A percentile compares a stretch with the other conserved stretches of the same genome.
phyloP scores from a whole-genome alignment of 2,888 invertebrate species.

The Microctonus aethiopoides region DNA sequence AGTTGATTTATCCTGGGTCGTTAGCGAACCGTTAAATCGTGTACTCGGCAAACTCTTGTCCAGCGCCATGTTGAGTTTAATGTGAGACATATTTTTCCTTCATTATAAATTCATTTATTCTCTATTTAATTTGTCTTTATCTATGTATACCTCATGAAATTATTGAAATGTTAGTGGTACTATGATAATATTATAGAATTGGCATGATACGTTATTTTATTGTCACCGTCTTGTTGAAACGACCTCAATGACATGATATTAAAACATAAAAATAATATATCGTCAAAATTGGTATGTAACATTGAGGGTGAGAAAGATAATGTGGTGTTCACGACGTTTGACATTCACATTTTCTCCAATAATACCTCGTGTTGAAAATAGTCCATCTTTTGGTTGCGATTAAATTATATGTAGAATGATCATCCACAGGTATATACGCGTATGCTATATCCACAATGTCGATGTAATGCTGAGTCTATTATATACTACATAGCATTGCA shows the following conservation, averaged over 20 bases:
- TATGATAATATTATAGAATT: constrained; percentile 22
- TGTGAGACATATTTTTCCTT: neutral
- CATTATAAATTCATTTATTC: neutral
- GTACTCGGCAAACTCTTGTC: constrained; percentile 40
- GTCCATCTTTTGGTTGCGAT: constrained; percentile 39
- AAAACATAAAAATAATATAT: constrained; percentile 67
- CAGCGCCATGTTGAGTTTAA: constrained; percentile 27
- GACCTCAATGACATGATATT: constrained; percentile 65
- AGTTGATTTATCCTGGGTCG: constrained; percentile 65
- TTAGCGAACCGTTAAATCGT: constrained; percentile 57
- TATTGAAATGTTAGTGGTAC: constrained; percentile 1
- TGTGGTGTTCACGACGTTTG: constrained; percentile 43
- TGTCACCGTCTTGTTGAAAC: constrained; percentile 63
- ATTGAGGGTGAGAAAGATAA: constrained; percentile 46
- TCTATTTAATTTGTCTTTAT: neutral
- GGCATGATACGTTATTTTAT: constrained; percentile 41
- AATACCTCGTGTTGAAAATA: constrained; percentile 47
- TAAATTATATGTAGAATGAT: neutral
- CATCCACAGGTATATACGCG: neutral
- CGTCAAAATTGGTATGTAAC: constrained; percentile 50
- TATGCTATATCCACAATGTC: neutral
- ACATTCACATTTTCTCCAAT: constrained; percentile 53
- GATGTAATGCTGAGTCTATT: neutral
- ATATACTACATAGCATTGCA: constrained; percentile 1
- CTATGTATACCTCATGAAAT: constrained; percentile 12